These are phyloP conservation scores for Mnemiopsis leidyi DNA, from an alignment of 37 sponge, comb jelly and placozoan genomes.

Conservation along the genomic window DNA sequence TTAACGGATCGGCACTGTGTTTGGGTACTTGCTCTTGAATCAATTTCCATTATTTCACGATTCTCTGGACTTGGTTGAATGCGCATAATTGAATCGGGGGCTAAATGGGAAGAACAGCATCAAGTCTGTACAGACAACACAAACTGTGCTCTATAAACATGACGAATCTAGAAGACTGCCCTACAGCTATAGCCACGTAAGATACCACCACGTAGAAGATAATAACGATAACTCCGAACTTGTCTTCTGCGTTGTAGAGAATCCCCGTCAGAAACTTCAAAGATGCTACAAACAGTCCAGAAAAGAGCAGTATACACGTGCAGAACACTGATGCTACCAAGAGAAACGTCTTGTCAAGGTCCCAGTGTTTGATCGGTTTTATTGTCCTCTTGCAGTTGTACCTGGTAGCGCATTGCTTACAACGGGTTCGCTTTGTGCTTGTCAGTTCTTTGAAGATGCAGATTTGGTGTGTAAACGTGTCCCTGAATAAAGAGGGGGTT, in stretches of 20 bases:
- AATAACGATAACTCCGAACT: background rate
- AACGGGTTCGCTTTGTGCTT: background rate
- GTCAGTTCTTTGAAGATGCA: slow-evolving; percentile 36
- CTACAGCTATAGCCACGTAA: background rate
- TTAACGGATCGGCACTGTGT: no score
- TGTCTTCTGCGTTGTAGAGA: background rate
- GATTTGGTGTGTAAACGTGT: slow-evolving; percentile 4
- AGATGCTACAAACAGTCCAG: background rate
- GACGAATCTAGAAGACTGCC: background rate
- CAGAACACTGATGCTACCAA: no score
- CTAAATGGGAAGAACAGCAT: background rate
- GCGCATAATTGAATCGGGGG: no score
- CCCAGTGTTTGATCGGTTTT: background rate
- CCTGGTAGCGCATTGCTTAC: background rate
- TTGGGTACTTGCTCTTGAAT: no score
- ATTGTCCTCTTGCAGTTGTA: slow-evolving; percentile 23
- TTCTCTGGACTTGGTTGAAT: no score
- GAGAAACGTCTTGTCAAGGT: background rate
- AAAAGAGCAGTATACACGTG: background rate
- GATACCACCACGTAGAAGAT: background rate
- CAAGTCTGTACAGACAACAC: slow-evolving; percentile 18
- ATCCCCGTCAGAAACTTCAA: background rate
- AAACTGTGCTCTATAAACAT: slow-evolving; percentile 9
- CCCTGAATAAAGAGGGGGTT: no score
- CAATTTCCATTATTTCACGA: no score